Percentiles rank a stretch among this genome's conserved stretches.
phyloP scores from a whole-genome alignment of 2,113 vertebrate species.

The Actenoides hombroni region DNA sequence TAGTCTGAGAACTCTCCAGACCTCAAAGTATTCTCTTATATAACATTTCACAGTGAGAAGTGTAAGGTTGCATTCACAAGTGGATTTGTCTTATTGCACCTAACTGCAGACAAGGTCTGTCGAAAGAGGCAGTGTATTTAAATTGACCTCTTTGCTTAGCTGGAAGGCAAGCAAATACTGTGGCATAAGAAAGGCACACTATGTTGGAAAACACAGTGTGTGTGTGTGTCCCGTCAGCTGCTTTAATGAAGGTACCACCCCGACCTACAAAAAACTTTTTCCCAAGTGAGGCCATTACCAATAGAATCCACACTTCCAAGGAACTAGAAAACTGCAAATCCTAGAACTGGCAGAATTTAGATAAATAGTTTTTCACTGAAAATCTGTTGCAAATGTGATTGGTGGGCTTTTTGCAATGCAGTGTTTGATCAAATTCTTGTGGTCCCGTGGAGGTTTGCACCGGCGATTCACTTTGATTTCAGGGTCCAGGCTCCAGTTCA shows the following conservation, averaged over 20 bases:
- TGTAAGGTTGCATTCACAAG: background rate
- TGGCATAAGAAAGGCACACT: background rate
- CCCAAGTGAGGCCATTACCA: background rate
- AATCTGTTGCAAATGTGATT: background rate
- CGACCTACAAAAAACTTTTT: background rate
- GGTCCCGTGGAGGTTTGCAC: background rate
- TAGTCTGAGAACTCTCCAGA: constrained; percentile 1
- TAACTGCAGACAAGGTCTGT: too few relatives aligned
- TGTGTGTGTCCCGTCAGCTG: background rate
- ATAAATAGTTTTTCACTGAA: background rate
- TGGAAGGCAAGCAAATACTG: background rate
- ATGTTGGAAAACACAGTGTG: background rate
- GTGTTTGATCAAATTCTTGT: background rate
- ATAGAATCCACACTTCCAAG: background rate
- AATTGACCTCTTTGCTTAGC: background rate
- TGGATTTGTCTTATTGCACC: background rate
- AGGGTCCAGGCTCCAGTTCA: background rate
- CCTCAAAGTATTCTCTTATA: background rate
- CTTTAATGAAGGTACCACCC: background rate
- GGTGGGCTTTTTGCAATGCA: background rate
- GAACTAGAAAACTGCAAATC: background rate
- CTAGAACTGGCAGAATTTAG: background rate
- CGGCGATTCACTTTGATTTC: background rate
- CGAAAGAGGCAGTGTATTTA: too few relatives aligned
- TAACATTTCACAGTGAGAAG: background rate